phyloP scores from a whole-genome alignment of 2,888 invertebrate genomes.

The Volucella inflata region DNA sequence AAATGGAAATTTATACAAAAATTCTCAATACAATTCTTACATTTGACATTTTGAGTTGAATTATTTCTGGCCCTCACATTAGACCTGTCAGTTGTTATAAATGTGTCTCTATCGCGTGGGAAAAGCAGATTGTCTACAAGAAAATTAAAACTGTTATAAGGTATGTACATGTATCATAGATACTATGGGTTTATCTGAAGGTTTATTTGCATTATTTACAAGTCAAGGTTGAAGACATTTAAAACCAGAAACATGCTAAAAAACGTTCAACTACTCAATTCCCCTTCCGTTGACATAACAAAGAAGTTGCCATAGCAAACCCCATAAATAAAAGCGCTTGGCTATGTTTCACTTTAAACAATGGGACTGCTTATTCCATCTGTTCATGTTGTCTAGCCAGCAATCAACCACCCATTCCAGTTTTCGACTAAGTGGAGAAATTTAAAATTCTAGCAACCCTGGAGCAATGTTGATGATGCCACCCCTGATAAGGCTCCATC shows the following conservation, averaged over 20 bases:
- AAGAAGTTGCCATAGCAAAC: constrained; percentile 56
- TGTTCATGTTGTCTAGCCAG: constrained; percentile 57
- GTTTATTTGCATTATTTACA: constrained; percentile 41
- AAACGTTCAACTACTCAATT: too few species aligned
- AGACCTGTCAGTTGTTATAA: constrained; percentile 49
- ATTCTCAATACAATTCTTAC: constrained; percentile 39
- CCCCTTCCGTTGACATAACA: constrained; percentile 33
- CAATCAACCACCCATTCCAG: constrained; percentile 49
- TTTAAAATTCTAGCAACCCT: constrained; percentile 34
- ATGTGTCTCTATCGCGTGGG: constrained; percentile 54
- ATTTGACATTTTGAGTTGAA: constrained; percentile 65
- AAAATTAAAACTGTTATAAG: not conserved
- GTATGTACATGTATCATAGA: not conserved
- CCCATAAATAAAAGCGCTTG: constrained; percentile 50
- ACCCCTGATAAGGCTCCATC: constrained; percentile 49
- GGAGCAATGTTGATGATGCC: constrained; percentile 57
- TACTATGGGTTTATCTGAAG: constrained; percentile 31
- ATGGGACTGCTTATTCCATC: constrained; percentile 43
- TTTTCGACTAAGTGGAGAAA: constrained; percentile 29
- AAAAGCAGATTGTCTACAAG: constrained; percentile 71
- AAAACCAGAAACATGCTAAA: constrained; percentile 25
- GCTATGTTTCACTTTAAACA: constrained; percentile 13
- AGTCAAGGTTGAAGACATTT: constrained; percentile 69
- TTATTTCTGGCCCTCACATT: constrained; percentile 58
- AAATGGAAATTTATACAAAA: constrained; percentile 12